Evolutionary conservation across 2,888 invertebrate species (phyloP), one percentile per base, ranked within the genome.

Genomic region (Dysmachus trigonus): DNA sequence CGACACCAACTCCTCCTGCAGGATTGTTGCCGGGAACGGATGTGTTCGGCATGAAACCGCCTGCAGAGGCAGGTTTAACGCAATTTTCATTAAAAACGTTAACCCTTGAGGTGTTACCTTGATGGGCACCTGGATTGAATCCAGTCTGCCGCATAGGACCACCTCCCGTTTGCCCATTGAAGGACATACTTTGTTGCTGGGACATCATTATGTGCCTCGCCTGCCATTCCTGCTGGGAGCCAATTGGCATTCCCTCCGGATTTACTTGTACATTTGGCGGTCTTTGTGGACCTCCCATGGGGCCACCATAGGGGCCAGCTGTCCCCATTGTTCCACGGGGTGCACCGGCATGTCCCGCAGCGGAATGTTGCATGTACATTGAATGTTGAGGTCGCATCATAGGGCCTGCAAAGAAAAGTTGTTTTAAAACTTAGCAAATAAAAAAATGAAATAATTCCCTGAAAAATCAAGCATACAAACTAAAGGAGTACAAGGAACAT

Each of bases 341-440:
- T 83, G 91, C 91, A 51, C 91, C 91, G 2, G 87, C 88, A 89
- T 88, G 87, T 86, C 89, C 87, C 87, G 90, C 90, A 10, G 90
- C 91, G 88, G 91, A 91, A 89, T 92, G 91, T 90, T 92, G 91
- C 93, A 94, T 93, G 88, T 93, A 94, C 93, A 94, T 93, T 51
- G 92, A 91, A 88, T 93, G 93, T 91, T 94, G 94, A 1, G 94
- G 94, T 88, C 95, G 93, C 93, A 95, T 95, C 95, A 95, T 95
- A 5, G 95, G 95, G 88, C 94, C 94, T 94, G 88, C 85, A 53
- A 76, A 62, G 84, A 79, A 86, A 71, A 27, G n/a, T 22, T 33
- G n/a, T 35, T 35, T 74, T 74, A 74, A n/a, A 33, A n/a, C 33
- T 51, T 18, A 47, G 18, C 38, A 51, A 38, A 62, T 87, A 73